Base-by-base conservation (phyloP, 2,888 invertebrate species). In the Antheraea assamensis region DNA sequence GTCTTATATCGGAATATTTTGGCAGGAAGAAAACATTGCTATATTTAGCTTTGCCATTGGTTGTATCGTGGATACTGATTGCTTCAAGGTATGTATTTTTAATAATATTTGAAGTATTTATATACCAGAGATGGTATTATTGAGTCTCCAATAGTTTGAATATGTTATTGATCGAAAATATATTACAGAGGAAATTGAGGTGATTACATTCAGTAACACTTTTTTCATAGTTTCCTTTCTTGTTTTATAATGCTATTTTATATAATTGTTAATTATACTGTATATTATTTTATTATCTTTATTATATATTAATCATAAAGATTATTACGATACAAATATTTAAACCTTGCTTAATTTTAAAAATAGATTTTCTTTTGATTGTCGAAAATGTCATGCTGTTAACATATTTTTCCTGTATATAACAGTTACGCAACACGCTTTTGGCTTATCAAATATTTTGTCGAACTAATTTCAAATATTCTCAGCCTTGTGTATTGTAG, bases 11-110 rank as follows among this genome's bases (percentile, higher is more conserved):
- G 0, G 95, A 95, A 79, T 85, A 90, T 78, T 91, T 95, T 68
- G 96, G 96, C 0, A 88, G 95, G 58, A 96, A 95, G 86, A 92
- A 95, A 78, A 94, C 95, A 0, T 82, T 96, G 49, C 90, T 95
- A 21, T 90, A 95, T 73, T 81, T 95, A 24, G 94, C 95, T 0
- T 76, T 95, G 49, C 95, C 96, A 0, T 80, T 96, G 13, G 84
- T 95, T 0, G 90, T 94, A 0, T 95, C 95, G 0, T 96, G 96
- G 95, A 89, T 95, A 58, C 83, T 95, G 30, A 95, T 96, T 0
- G 95, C 95, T 74, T 95, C 94, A 3, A 95, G 95, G 95, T 95
- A 30, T 64, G 61, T 17, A 3, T 30, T 64, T 30, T 3, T 2
- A 64, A 64, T 17, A 64, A 17, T 15, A 4, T 19, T 27, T 13